Evolutionary conservation across 2,888 invertebrate species (phyloP), one percentile per base, ranked within the genome.

Genomic region (Anticlea derivata): DNA sequence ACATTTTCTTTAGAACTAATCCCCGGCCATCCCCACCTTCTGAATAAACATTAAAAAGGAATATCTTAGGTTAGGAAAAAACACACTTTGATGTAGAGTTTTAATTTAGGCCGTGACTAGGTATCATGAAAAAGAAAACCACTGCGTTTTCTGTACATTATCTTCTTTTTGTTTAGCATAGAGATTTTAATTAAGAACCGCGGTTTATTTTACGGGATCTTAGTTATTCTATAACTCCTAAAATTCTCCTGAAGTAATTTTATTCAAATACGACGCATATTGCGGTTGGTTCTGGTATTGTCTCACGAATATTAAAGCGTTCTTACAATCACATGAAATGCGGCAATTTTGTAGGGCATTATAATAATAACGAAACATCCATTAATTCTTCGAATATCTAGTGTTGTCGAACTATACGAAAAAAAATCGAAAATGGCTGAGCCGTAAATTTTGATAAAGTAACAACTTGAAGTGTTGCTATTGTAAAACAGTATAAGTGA

Each of bases 351-450:
- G 2, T 17, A 17, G 17, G 17, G 17, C 4, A n/a, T n/a, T n/a
- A 17, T 3, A 4, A 17, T 17, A 17, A 17, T 8, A 41, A 55
- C 56, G 59, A 66, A 63, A 60, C 56, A 58, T 24, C 50, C 65
- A 56, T 64, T 65, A 58, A 59, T 45, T 23, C 38, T 61, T 51
- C 58, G 60, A 65, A 70, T 63, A 62, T 58, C 44, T 62, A 58
- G 65, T 68, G 69, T 64, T 69, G 59, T 63, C 53, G 55, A 61
- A 61, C 50, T 57, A 65, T 69, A 70, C 41, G 45, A 59, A 45
- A 26, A 44, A 43, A 57, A 56, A 58, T 52, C 61, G 62, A 80
- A 73, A 78, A 84, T 83, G 85, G 75, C 72, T 68, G 80, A 79
- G 68, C 82, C 82, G 73, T 80, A 68, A 80, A 66, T 58, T 60